Base-by-base conservation (phyloP, 1,140 invertebrate genomes). In the Procambarus clarkii region DNA sequence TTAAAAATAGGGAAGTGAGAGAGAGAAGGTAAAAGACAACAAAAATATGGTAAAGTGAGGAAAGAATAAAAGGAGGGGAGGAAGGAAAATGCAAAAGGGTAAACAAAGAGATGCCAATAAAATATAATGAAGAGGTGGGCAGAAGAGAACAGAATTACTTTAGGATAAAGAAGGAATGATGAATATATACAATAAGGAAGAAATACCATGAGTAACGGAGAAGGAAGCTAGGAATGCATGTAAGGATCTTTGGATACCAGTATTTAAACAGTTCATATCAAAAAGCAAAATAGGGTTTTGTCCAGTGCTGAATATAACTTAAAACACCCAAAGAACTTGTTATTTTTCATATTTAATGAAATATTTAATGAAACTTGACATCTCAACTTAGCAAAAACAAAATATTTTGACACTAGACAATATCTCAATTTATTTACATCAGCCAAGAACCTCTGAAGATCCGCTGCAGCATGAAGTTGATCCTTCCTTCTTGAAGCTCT, bases 361-460 rank as follows among this genome's bases (percentile, higher is more conserved):
- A 34, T 34, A 34, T 34, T 34, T 58, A 58, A 8, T 58, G 54
- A 58, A 58, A 58, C 34, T 34, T 34, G 34, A 34, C 34, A 34
- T 34, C 34, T 34, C 34, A 34, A 54, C 13, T 54, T 54, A 54
- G 13, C 8, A 13, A 54, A 54, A 54, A 64, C 11, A 64, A 64
- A 64, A 64, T 64, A 4, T 18, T 18, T 64, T 64, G 60, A 11
- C 18, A 18, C 18, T 64, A 64, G 21, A 21, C 0, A 64, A 18
- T 64, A 64, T 18, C 18, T 21, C 2, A 13, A 85, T 8, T 34
- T n/a, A 79, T 79, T 91, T 46, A 92, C 89, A 81, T 89, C 92
- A 91, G 97, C 96, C 0, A 97, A 94, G 95, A 99, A 99, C 93
- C 97, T 96, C 93, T 99, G 98, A 64, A 99, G 95, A 94, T 99